These are phyloP conservation scores for Cephus runcator DNA, from an alignment of 2,888 invertebrate genomes.

Conservation along the genomic window DNA sequence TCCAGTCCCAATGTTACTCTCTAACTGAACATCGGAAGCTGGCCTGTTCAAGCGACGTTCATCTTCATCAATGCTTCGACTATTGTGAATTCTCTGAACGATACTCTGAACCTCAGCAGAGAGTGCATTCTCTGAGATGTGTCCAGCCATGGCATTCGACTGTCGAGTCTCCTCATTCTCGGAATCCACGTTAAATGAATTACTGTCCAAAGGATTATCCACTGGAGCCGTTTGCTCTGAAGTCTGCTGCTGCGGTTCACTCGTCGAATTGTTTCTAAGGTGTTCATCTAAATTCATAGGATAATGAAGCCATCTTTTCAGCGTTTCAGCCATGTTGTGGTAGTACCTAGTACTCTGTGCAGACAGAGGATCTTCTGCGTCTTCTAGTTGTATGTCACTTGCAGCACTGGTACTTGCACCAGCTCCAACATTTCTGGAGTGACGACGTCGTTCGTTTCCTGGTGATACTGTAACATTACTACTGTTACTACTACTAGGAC, in stretches of 20 bases:
- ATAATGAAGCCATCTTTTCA: constrained; percentile 24
- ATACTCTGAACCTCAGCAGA: constrained; percentile 45
- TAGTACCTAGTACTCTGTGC: constrained; percentile 19
- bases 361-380: constrained; percentile 22
- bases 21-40: not conserved
- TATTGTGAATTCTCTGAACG: constrained; percentile 40
- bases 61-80: constrained; percentile 1
- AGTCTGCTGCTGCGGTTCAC: not conserved
- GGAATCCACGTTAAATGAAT: not conserved
- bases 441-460: constrained; percentile 6
- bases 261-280: constrained; percentile 12
- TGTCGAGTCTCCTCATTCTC: constrained; percentile 60
- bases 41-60: not conserved
- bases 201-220: not conserved
- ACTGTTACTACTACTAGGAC: constrained; percentile 3
- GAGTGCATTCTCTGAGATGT: constrained; percentile 43
- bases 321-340: constrained; percentile 23
- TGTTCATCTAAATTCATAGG: constrained; percentile 2
- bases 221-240: not conserved
- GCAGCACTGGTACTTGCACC: not conserved
- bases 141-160: constrained; percentile 72
- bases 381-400: not conserved
- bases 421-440: constrained; percentile 2
- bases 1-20: not conserved
- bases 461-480: not conserved